A percentile compares a stretch with the other conserved stretches of the same genome.
Evolutionary conservation across 2,888 invertebrate genomes (phyloP).

Genomic region (Lumbricus terrestris): DNA sequence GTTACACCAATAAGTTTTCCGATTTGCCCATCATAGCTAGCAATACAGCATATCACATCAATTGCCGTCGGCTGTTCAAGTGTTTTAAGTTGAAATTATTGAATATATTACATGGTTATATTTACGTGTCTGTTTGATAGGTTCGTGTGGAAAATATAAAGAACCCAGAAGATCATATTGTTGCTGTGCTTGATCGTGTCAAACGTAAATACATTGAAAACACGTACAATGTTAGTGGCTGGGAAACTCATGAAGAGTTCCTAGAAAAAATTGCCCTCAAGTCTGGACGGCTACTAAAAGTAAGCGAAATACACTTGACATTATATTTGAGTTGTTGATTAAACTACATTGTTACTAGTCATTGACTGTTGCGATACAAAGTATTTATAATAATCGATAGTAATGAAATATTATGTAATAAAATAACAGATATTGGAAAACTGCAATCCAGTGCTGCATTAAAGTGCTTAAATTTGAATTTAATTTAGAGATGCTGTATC

Average conservation of each 20-base stretch:
- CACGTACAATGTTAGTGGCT: conserved; percentile 77
- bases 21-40: not conserved
- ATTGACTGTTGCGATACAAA: not conserved
- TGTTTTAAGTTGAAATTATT: not conserved
- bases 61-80: not conserved
- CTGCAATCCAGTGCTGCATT: not conserved
- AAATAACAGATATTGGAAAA: not conserved
- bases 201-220: conserved; percentile 82
- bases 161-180: conserved; percentile 91
- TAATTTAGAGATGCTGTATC: not conserved
- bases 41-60: not conserved
- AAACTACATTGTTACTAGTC: not conserved
- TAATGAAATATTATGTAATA: not conserved
- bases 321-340: not conserved
- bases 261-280: conserved; percentile 83
- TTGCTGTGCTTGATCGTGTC: conserved; percentile 80
- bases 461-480: not conserved
- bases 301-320: conserved; percentile 36
- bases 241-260: conserved; percentile 82
- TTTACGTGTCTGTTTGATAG: conserved; percentile 44
- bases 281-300: conserved; percentile 84
- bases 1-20: not conserved
- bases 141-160: conserved; percentile 89
- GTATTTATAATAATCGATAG: not conserved
- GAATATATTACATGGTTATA: not conserved